Percentiles rank a stretch among this genome's conserved stretches.
Evolutionary conservation across 2,888 invertebrate genomes (phyloP).

Genomic region (Drosophila macrospina): DNA sequence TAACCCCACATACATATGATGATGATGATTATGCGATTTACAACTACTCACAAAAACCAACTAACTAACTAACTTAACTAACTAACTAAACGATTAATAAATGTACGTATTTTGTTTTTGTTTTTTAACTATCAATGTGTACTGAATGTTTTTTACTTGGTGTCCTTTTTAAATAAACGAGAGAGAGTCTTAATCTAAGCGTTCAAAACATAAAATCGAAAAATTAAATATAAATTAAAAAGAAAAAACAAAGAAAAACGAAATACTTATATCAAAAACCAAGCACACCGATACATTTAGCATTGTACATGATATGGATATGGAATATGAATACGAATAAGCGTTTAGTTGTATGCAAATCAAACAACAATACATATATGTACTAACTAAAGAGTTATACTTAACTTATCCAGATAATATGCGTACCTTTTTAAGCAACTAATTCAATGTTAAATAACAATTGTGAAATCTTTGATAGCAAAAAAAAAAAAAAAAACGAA

Average conservation of each 20-base stretch:
- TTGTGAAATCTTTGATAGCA: conserved; percentile 34
- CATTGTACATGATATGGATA: conserved; percentile 51
- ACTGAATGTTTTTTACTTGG: conserved; percentile 74
- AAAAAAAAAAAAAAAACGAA: no score
- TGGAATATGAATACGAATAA: conserved; percentile 35
- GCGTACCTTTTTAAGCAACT: conserved; percentile 70
- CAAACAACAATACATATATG: background rate
- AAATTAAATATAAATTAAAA: background rate
- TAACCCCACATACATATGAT: conserved; percentile 23
- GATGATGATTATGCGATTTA: conserved; percentile 9
- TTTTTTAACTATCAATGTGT: conserved; percentile 61
- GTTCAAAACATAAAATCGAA: background rate
- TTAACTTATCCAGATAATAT: conserved; percentile 64
- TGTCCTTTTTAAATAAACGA: conserved; percentile 58
- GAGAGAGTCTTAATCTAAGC: conserved; percentile 46
- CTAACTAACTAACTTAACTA: conserved; percentile 15
- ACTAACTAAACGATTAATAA: conserved; percentile 16
- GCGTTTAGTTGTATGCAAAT: conserved; percentile 45
- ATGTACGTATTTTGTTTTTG: no score
- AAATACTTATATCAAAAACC: conserved; percentile 73
- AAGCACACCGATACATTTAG: conserved; percentile 80
- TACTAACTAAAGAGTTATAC: conserved; percentile 46
- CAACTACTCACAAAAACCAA: conserved; percentile 3
- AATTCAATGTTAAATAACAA: conserved; percentile 62
- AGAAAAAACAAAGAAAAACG: background rate